A percentile compares a stretch with the other conserved stretches of the same genome.
Conservation (phyloP, 2,113 vertebrate genomes). For the Dolichallabes microphthalmus region DNA sequence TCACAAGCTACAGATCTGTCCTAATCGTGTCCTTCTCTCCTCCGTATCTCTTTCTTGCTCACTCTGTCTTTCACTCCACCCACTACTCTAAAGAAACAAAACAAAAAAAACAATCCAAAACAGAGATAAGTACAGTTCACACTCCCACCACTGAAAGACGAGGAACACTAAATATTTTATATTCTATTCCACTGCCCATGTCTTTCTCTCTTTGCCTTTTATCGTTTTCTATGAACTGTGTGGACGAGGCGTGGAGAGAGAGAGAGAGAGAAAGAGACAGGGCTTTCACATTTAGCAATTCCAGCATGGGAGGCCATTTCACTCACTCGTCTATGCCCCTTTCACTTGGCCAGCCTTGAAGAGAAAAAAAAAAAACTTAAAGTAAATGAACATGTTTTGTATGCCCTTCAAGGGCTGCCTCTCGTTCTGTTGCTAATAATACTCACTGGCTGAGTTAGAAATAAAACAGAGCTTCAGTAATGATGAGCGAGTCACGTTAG, state of each 20-base stretch:
- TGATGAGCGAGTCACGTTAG: slow-evolving; percentile 4
- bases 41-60: slow-evolving; percentile 38
- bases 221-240: slow-evolving; percentile 47
- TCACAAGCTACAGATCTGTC: slow-evolving; percentile 37
- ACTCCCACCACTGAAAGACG: slow-evolving; percentile 59
- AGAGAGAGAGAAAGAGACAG: background rate
- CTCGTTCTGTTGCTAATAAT: slow-evolving; percentile 26
- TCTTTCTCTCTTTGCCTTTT: slow-evolving; percentile 54
- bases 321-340: slow-evolving; percentile 32
- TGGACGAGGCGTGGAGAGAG: slow-evolving; percentile 20
- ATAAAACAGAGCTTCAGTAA: background rate
- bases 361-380: slow-evolving; percentile 4
- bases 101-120: slow-evolving; percentile 57
- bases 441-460: slow-evolving; percentile 3
- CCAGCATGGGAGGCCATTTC: slow-evolving; percentile 54
- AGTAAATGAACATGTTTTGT: slow-evolving; percentile 38
- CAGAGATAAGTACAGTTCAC: slow-evolving; percentile 62
- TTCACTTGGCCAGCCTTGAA: slow-evolving; percentile 22
- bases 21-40: slow-evolving; percentile 30
- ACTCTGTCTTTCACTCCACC: slow-evolving; percentile 67
- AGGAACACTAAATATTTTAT: slow-evolving; percentile 70
- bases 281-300: slow-evolving; percentile 51
- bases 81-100: slow-evolving; percentile 19
- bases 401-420: slow-evolving; percentile 27
- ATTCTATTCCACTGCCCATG: slow-evolving; percentile 58